Conservation (phyloP, 2,113 vertebrate genomes). For the Murina feae region DNA sequence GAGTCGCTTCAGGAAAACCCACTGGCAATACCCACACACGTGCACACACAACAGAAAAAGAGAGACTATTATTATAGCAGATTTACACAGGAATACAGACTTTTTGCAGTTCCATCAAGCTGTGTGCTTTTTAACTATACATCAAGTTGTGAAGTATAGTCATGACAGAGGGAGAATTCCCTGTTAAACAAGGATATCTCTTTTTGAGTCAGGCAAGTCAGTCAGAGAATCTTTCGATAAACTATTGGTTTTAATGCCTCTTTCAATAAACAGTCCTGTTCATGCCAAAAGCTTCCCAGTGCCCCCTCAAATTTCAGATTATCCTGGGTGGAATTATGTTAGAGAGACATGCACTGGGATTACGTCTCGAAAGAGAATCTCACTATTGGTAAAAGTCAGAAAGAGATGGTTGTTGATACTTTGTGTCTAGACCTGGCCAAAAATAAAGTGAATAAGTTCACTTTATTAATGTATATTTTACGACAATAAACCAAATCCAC, state of each 20-base stretch:
- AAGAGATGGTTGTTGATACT: neutral
- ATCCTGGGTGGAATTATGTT: neutral
- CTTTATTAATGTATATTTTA: constrained; percentile 12
- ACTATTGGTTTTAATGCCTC: neutral
- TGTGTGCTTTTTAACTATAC: neutral
- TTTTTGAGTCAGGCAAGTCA: neutral
- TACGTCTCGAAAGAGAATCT: neutral
- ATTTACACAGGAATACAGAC: neutral
- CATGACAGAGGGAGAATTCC: neutral
- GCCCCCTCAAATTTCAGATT: neutral
- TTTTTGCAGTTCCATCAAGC: neutral
- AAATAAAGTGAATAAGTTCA: neutral
- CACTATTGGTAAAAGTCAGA: neutral
- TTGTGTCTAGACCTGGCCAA: neutral
- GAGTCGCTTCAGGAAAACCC: neutral
- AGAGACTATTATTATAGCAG: neutral
- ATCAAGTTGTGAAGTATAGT: neutral
- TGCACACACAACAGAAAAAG: neutral
- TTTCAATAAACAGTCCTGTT: constrained; percentile 28
- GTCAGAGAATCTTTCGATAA: neutral
- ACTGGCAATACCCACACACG: neutral
- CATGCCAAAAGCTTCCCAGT: neutral
- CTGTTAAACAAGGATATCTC: neutral
- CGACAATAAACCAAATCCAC: neutral
- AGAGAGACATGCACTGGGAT: neutral